Percentiles rank a stretch among this genome's conserved stretches.
Evolutionary conservation across 2,888 invertebrate species (phyloP).

Genomic region (Elysia crispata): DNA sequence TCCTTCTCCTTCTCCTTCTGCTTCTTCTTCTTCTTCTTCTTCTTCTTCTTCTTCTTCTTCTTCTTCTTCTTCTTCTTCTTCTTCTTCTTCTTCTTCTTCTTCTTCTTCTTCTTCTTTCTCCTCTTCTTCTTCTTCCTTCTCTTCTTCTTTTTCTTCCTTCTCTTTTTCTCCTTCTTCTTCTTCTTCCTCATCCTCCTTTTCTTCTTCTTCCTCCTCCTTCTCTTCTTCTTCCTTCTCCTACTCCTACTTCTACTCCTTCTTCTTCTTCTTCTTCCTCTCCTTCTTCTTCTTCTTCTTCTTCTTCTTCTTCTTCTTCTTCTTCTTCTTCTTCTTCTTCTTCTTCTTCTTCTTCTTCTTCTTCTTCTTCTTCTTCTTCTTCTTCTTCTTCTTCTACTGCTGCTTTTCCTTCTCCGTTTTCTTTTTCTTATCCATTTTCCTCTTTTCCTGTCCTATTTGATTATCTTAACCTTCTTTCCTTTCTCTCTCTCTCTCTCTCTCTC

Average conservation of each 20-base stretch:
- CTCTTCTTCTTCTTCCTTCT: constrained; percentile 20
- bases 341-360: background rate
- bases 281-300: constrained; percentile 26
- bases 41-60: constrained; percentile 36
- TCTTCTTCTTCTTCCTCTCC: constrained; percentile 12
- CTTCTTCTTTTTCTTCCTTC: constrained; percentile 10
- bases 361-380: constrained; percentile 10
- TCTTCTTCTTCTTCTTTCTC: constrained; percentile 35
- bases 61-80: constrained; percentile 34
- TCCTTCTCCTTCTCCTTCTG: constrained; percentile 25
- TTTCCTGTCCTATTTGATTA: background rate
- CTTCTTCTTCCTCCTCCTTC: constrained; percentile 1
- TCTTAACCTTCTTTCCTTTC: too few relatives aligned
- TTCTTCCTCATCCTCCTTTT: too few relatives aligned
- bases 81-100: constrained; percentile 36
- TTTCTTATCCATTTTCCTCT: constrained; percentile 12
- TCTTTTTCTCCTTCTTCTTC: background rate
- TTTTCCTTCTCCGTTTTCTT: background rate
- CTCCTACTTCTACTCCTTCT: too few relatives aligned
- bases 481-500: constrained; percentile 11
- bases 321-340: constrained; percentile 18
- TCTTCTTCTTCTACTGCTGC: background rate
- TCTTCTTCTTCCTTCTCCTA: background rate
- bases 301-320: constrained; percentile 20
- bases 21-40: too few relatives aligned